Evolutionary conservation across 2,797 vertebrate species (phyloP).

Genomic region (Lutra lutra): DNA sequence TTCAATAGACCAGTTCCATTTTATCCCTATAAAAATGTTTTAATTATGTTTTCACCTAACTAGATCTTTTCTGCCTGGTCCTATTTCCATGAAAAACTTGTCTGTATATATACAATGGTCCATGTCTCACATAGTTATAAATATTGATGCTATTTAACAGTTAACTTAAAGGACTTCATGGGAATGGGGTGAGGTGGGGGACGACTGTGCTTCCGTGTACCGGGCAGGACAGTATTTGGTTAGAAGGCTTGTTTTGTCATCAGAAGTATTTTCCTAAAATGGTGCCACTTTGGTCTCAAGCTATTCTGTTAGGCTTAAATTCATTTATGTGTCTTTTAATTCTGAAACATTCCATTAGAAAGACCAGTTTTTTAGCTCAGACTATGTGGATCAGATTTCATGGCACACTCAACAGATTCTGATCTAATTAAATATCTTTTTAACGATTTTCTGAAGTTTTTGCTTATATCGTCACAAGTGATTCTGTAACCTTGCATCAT

Average conservation of each 20-base stretch:
- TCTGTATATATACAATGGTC: constrained; percentile 70
- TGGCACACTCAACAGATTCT: constrained; percentile 75
- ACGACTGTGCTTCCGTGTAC: constrained; percentile 67
- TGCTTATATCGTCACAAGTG: constrained; percentile 73
- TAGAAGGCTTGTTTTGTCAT: constrained; percentile 46
- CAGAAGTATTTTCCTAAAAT: constrained; percentile 70
- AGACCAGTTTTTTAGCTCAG: constrained; percentile 78
- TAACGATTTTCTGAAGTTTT: constrained; percentile 80
- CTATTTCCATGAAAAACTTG: constrained; percentile 69
- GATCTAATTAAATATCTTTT: constrained; percentile 81
- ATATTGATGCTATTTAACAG: constrained; percentile 86
- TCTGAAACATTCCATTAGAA: constrained; percentile 74
- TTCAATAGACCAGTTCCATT: constrained; percentile 75
- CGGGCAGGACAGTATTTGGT: constrained; percentile 76
- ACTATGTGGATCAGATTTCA: constrained; percentile 81
- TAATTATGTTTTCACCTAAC: constrained; percentile 37
- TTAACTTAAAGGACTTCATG: constrained; percentile 85
- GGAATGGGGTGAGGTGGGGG: constrained; percentile 19
- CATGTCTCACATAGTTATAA: constrained; percentile 82
- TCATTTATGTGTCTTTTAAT: constrained; percentile 71
- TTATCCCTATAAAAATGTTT: constrained; percentile 76
- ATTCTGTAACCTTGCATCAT: constrained; percentile 75
- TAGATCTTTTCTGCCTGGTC: constrained; percentile 74
- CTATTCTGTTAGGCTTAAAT: constrained; percentile 75
- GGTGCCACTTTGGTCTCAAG: constrained; percentile 76